Conservation (phyloP, 2,113 vertebrate species). For the Pseudorectes ferrugineus region DNA sequence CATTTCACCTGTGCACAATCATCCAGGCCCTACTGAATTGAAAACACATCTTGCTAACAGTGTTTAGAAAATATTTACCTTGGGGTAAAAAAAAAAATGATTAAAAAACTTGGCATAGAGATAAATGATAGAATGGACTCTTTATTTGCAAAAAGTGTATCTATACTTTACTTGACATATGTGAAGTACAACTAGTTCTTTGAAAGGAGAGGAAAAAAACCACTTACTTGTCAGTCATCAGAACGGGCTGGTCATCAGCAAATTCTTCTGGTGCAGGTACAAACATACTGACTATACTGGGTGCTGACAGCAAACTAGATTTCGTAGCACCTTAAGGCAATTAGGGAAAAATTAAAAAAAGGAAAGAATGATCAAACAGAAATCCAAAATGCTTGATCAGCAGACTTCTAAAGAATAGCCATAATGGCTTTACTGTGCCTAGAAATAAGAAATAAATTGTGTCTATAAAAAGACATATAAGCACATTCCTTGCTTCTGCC, state of each 20-base stretch:
- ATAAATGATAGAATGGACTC: neutral
- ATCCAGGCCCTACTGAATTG: neutral
- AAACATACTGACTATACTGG: slow-evolving; percentile 98
- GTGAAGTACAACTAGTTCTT: neutral
- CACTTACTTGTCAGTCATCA: slow-evolving; percentile 93
- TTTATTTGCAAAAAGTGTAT: neutral
- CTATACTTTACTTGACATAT: neutral
- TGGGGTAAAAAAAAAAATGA: neutral
- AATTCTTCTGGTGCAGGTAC: slow-evolving; percentile 97
- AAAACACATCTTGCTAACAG: neutral
- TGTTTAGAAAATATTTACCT: neutral
- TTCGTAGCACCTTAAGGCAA: slow-evolving; percentile 85
- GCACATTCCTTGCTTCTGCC: neutral
- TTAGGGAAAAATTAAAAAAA: neutral
- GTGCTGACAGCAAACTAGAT: slow-evolving; percentile 93
- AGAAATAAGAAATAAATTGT: neutral
- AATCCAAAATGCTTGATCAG: neutral
- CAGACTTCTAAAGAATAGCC: neutral
- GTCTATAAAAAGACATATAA: neutral
- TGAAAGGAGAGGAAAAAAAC: neutral
- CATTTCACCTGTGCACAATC: neutral
- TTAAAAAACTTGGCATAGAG: neutral
- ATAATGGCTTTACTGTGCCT: neutral
- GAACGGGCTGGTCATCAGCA: slow-evolving; percentile 91
- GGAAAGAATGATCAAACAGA: neutral